phyloP scores from a whole-genome alignment of 2,797 vertebrate genomes.

The Pseudomugil tenellus region DNA sequence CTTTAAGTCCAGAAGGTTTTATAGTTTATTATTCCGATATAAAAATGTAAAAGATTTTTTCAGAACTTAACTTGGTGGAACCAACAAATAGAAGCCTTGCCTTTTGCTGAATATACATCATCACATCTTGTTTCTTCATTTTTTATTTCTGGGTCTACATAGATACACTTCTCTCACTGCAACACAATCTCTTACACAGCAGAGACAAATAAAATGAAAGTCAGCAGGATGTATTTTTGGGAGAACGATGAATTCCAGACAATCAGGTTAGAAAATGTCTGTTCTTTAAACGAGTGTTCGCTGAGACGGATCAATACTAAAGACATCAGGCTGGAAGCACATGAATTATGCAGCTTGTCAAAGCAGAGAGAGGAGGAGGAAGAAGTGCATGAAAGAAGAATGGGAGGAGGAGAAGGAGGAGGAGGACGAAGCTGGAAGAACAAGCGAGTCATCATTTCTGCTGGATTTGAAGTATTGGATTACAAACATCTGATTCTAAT shows the following conservation, averaged over 20 bases:
- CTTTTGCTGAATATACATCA: conserved; percentile 33
- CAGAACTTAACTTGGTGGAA: too few species aligned
- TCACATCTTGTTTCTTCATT: conserved; percentile 15
- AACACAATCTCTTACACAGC: conserved; percentile 5
- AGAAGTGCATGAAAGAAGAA: conserved; percentile 38
- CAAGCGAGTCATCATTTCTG: conserved; percentile 92
- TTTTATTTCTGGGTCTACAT: conserved; percentile 43
- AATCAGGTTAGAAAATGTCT: conserved; percentile 65
- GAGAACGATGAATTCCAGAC: conserved; percentile 56
- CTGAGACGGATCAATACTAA: conserved; percentile 76
- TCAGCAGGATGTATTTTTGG: conserved; percentile 55
- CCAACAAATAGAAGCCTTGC: conserved; percentile 29
- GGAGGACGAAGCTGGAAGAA: conserved; percentile 58
- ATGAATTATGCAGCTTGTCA: conserved; percentile 78
- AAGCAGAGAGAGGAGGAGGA: conserved; percentile 35
- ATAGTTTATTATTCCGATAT: too few species aligned
- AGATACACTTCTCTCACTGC: conserved; percentile 16
- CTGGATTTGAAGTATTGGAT: conserved; percentile 92
- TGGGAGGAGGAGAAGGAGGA: background rate
- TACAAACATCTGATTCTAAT: conserved; percentile 98
- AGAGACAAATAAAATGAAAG: conserved; percentile 53
- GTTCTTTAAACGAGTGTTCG: conserved; percentile 43
- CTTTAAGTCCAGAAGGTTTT: too few species aligned
- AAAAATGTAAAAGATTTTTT: too few species aligned
- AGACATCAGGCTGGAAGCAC: conserved; percentile 66